Conservation (phyloP, 2,888 invertebrate genomes). For the Drosophila atroscutellata region DNA sequence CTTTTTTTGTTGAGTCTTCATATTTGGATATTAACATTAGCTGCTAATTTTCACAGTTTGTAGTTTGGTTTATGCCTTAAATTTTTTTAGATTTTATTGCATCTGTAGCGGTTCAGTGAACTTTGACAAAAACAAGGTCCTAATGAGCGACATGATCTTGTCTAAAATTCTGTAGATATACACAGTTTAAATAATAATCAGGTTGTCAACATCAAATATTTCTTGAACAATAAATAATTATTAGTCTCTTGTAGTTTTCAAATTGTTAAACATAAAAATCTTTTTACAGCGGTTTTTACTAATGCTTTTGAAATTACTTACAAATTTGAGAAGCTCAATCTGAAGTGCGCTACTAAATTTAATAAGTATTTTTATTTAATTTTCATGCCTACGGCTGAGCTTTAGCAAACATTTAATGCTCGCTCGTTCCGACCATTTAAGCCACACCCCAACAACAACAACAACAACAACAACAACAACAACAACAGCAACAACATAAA, state of each 20-base stretch:
- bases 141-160: slow-evolving; percentile 2
- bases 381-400: not conserved
- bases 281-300: not conserved
- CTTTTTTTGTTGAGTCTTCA: slow-evolving; percentile 19
- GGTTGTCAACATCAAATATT: not conserved
- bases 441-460: slow-evolving; percentile 29
- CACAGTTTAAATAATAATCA: not conserved
- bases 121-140: slow-evolving; percentile 5
- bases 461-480: not conserved
- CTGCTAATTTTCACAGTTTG: slow-evolving; percentile 64
- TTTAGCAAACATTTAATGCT: not conserved
- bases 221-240: not conserved
- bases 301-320: not conserved
- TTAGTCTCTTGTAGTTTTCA: not conserved
- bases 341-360: not conserved
- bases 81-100: slow-evolving; percentile 11
- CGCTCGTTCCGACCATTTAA: slow-evolving; percentile 11
- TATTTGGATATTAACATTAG: slow-evolving; percentile 34
- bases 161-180: not conserved
- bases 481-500: not conserved
- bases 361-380: not conserved
- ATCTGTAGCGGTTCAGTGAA: slow-evolving; percentile 42
- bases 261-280: not conserved
- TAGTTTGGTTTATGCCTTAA: slow-evolving; percentile 23
- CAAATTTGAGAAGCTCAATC: not conserved